These are phyloP conservation scores for Caenorhabditis zanzibari DNA, from an alignment of 2,888 invertebrate genomes.

Conservation along the genomic window DNA sequence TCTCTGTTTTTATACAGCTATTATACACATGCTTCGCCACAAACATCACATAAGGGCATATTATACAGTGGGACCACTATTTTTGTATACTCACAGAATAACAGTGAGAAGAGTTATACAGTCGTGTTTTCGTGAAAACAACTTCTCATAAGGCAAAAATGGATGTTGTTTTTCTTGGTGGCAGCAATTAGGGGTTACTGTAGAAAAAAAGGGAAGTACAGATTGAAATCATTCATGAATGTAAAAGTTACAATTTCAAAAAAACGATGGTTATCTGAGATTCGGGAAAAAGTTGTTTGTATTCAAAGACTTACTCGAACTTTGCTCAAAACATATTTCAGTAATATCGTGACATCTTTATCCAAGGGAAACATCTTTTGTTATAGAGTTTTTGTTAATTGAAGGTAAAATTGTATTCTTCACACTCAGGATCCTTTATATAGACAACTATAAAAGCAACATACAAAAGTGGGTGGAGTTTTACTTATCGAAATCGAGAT, in stretches of 20 bases:
- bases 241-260: background rate
- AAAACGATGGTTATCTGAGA: background rate
- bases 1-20: conserved; percentile 17
- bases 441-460: no score
- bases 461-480: conserved; percentile 3
- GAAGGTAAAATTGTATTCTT: no score
- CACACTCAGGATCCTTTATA: no score
- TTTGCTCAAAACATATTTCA: no score
- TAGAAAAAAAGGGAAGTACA: conserved; percentile 19
- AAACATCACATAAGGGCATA: conserved; percentile 31
- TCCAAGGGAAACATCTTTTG: no score
- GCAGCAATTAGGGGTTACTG: conserved; percentile 25
- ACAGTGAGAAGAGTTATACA: background rate
- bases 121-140: conserved; percentile 18
- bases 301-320: no score
- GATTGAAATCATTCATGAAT: background rate
- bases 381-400: no score
- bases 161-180: conserved; percentile 22
- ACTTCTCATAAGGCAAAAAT: conserved; percentile 13
- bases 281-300: background rate
- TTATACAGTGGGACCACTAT: no score
- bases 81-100: no score
- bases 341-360: no score
- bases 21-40: background rate
- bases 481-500: background rate